phyloP scores from a whole-genome alignment of 2,113 vertebrate genomes.

The Mobula hypostoma region DNA sequence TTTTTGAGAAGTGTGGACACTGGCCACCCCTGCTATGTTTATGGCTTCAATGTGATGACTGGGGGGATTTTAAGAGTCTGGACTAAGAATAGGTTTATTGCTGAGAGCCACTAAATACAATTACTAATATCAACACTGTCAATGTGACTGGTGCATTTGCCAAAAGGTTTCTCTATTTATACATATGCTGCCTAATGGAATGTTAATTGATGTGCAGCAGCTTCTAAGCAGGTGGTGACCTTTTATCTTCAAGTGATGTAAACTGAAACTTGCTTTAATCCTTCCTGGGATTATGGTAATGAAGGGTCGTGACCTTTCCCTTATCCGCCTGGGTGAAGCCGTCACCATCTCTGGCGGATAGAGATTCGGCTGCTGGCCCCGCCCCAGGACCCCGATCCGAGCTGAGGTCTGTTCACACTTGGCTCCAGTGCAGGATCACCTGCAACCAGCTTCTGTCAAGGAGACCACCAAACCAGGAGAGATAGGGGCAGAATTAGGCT shows the following conservation, averaged over 20 bases:
- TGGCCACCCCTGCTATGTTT: not conserved
- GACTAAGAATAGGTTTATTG: constrained; percentile 10
- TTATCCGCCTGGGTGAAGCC: not conserved
- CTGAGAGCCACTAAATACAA: constrained; percentile 13
- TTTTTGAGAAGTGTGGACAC: not conserved
- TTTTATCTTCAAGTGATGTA: not conserved
- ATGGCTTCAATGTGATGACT: not conserved
- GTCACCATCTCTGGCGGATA: not conserved
- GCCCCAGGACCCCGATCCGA: too few species aligned
- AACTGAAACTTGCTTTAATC: not conserved
- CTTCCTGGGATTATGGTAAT: constrained; percentile 11
- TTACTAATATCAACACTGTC: constrained; percentile 2
- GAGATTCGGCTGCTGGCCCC: not conserved
- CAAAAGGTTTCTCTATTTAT: constrained; percentile 10
- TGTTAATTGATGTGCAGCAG: constrained; percentile 25
- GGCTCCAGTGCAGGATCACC: too few species aligned
- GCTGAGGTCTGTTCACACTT: too few species aligned
- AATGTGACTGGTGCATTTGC: not conserved
- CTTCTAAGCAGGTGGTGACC: constrained; percentile 29
- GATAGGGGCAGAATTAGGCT: too few species aligned
- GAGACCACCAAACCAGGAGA: too few species aligned
- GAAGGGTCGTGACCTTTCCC: not conserved
- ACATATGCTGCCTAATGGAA: not conserved
- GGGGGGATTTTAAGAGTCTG: not conserved
- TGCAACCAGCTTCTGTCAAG: too few species aligned